A percentile compares a stretch with the other conserved stretches of the same genome.
Evolutionary conservation across 2,113 vertebrate species (phyloP).

Genomic region (Burhinus bistriatus): DNA sequence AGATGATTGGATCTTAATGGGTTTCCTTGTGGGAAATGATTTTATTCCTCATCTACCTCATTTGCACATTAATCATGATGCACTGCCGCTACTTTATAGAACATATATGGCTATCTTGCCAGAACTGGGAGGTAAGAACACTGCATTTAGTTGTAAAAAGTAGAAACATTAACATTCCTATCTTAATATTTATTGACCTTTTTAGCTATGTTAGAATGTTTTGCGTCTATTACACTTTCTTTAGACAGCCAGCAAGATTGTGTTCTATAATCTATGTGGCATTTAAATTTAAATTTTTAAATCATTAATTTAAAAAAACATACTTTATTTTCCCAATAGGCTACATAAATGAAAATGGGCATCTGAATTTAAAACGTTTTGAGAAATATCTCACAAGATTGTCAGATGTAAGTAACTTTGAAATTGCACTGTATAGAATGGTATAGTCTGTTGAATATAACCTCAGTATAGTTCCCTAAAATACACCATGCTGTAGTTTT

Average conservation of each 20-base stretch:
- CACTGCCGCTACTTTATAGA: slow-evolving; percentile 93
- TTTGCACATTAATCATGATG: slow-evolving; percentile 97
- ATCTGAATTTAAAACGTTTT: slow-evolving; percentile 91
- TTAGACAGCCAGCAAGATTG: background rate
- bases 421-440: background rate
- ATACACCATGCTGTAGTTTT: background rate
- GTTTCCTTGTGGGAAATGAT: slow-evolving; percentile 98
- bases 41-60: slow-evolving; percentile 99
- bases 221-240: background rate
- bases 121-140: slow-evolving; percentile 85
- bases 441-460: background rate
- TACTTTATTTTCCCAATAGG: slow-evolving; percentile 73
- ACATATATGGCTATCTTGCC: slow-evolving; percentile 92
- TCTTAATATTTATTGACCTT: background rate
- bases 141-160: background rate
- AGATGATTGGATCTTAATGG: slow-evolving; percentile 99
- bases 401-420: slow-evolving; percentile 83
- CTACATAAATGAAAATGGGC: slow-evolving; percentile 96
- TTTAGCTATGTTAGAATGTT: background rate
- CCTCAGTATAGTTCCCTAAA: background rate
- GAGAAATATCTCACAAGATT: slow-evolving; percentile 94
- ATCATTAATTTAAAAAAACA: background rate
- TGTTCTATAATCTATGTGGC: background rate
- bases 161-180: background rate
- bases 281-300: background rate